phyloP scores from a whole-genome alignment of 2,113 vertebrate species.

The Chunga burmeisteri region DNA sequence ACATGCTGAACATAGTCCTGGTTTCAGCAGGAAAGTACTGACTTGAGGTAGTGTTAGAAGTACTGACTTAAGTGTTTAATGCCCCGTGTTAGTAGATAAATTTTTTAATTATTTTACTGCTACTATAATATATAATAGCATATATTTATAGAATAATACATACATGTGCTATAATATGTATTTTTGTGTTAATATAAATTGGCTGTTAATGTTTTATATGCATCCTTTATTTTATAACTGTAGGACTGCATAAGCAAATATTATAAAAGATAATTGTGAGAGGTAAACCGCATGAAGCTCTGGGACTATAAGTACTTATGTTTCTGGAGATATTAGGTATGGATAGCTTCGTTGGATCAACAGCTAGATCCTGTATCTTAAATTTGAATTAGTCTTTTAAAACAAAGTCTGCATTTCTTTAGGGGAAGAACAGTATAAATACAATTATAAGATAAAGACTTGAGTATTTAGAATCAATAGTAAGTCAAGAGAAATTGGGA shows the following conservation, averaged over 20 bases:
- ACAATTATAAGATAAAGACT: neutral
- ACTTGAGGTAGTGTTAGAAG: neutral
- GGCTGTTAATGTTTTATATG: neutral
- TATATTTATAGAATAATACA: neutral
- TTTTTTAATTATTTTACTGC: neutral
- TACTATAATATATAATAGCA: neutral
- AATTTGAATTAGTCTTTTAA: neutral
- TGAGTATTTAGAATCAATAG: neutral
- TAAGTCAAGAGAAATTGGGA: neutral
- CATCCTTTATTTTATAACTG: neutral
- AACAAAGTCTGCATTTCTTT: neutral
- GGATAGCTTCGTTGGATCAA: neutral
- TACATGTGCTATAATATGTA: accelerated
- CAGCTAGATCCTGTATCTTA: neutral
- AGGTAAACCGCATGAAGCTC: neutral
- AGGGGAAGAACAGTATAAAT: neutral
- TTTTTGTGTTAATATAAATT: neutral
- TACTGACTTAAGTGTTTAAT: neutral
- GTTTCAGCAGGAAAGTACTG: neutral
- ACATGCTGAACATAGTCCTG: no score
- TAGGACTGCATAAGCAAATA: neutral
- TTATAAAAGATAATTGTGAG: neutral
- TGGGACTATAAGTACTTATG: neutral
- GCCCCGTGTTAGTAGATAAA: neutral
- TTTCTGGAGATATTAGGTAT: neutral